Evolutionary conservation across 1,140 invertebrate species (phyloP).

Genomic region (Eufriesea mexicana): DNA sequence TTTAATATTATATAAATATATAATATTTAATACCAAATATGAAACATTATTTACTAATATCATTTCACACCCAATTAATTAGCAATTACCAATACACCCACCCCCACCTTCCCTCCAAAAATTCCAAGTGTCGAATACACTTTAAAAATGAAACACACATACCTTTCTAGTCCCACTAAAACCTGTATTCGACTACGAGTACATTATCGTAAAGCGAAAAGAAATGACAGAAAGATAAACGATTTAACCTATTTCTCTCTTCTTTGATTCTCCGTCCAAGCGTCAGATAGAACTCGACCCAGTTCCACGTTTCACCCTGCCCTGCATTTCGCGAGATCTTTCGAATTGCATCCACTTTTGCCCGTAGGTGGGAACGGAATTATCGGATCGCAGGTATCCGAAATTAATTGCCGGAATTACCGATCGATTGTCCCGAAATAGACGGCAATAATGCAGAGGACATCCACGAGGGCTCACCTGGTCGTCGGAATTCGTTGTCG

Average conservation of each 20-base stretch:
- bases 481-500: slow-evolving; percentile 90
- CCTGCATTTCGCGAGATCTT: neutral
- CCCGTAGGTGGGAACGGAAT: neutral
- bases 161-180: too few species aligned
- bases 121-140: too few species aligned
- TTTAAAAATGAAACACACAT: too few species aligned
- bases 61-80: too few species aligned
- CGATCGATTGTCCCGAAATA: neutral
- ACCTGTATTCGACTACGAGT: too few species aligned
- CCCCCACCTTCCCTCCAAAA: too few species aligned
- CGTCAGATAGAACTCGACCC: neutral
- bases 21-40: too few species aligned
- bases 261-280: neutral
- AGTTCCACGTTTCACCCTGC: neutral
- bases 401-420: slow-evolving; percentile 11
- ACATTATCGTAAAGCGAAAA: too few species aligned
- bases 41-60: too few species aligned
- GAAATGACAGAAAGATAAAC: neutral
- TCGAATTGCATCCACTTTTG: neutral
- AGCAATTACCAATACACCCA: too few species aligned
- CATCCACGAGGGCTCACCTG: slow-evolving; percentile 83
- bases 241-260: neutral
- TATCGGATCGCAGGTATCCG: neutral
- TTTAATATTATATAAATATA: too few species aligned
- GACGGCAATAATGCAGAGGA: neutral